Conservation (phyloP, 2,888 invertebrate species). For the Lasioglossum lativentre region DNA sequence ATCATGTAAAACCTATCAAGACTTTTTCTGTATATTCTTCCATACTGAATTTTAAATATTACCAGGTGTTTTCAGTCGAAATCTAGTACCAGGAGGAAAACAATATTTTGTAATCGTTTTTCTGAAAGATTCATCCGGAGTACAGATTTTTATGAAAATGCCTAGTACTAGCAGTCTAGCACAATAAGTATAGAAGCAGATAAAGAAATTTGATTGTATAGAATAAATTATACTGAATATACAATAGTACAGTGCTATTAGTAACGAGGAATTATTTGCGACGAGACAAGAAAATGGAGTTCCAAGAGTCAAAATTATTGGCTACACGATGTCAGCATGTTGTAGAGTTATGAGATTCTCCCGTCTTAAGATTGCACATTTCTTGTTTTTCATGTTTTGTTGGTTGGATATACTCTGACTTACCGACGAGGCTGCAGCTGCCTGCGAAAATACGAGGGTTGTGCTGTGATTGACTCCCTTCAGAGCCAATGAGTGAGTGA, state of each 20-base stretch:
- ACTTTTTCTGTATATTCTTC: constrained; percentile 11
- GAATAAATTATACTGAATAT: constrained; percentile 61
- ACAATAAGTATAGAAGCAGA: constrained; percentile 62
- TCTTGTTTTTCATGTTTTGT: constrained; percentile 76
- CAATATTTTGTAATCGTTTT: not conserved
- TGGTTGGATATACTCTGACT: constrained; percentile 82
- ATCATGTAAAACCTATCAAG: not conserved
- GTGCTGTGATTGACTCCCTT: constrained; percentile 82
- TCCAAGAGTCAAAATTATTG: constrained; percentile 68
- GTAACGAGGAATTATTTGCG: constrained; percentile 62
- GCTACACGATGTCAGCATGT: constrained; percentile 67
- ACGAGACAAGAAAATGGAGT: constrained; percentile 64
- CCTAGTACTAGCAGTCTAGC: constrained; percentile 63
- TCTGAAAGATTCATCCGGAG: not conserved
- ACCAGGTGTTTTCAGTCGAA: not conserved
- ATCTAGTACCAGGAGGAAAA: not conserved
- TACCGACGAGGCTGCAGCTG: constrained; percentile 81
- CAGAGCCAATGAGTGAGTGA: constrained; percentile 82
- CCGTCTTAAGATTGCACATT: constrained; percentile 73
- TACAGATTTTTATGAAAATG: constrained; percentile 27
- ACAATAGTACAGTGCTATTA: constrained; percentile 61
- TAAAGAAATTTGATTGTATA: constrained; percentile 59
- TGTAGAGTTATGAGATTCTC: constrained; percentile 68
- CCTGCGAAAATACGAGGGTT: constrained; percentile 81
- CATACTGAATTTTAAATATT: not conserved